Percentiles rank a stretch among this genome's conserved stretches.
Evolutionary conservation across 2,888 invertebrate species (phyloP).

Genomic region (Lithophane ornitopus): DNA sequence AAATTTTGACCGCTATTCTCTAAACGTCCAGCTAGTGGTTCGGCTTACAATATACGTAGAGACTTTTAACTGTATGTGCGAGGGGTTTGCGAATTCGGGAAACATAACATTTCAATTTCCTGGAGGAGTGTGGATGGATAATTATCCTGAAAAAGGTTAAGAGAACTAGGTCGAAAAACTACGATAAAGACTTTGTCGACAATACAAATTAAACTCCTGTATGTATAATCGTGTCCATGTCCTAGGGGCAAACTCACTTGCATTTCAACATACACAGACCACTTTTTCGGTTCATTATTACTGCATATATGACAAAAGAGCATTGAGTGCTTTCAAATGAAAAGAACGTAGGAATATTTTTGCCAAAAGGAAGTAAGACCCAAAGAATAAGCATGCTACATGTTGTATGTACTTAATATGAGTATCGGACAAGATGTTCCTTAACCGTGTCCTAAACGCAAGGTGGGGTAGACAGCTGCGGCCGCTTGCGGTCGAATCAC

Average conservation of each 20-base stretch:
- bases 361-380: constrained; percentile 19
- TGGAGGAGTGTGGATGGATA: not conserved
- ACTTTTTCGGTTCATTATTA: not conserved
- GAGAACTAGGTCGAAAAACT: not conserved
- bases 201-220: not conserved
- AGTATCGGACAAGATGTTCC: constrained; percentile 79
- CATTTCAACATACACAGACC: not conserved
- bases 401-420: constrained; percentile 67
- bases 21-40: not conserved
- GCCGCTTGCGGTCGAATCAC: constrained; percentile 77
- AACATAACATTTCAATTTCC: not conserved
- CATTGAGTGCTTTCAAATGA: not conserved
- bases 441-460: constrained; percentile 66
- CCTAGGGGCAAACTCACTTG: not conserved
- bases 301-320: not conserved
- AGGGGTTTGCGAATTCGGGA: not conserved
- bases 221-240: not conserved
- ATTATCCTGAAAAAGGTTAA: not conserved
- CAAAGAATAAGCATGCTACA: constrained; percentile 58
- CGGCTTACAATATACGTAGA: not conserved
- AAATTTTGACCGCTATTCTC: constrained; percentile 14
- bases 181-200: not conserved
- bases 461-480: constrained; percentile 85
- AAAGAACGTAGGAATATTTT: not conserved
- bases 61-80: not conserved